Evolutionary conservation across 2,797 vertebrate genomes (phyloP), one percentile per base, ranked within the genome.

Genomic region (Labroides dimidiatus): DNA sequence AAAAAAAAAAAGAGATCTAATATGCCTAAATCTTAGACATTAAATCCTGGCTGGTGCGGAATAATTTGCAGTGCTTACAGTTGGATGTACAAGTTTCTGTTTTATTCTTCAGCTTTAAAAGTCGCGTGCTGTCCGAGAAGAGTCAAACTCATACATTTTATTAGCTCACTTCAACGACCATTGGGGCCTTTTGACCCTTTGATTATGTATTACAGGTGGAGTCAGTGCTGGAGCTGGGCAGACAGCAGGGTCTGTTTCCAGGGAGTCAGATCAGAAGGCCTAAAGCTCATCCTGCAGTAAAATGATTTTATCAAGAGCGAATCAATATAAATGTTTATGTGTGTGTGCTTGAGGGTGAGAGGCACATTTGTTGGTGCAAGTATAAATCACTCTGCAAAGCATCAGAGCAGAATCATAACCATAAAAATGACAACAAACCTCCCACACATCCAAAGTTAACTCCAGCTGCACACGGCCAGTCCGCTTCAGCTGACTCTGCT

Each of bases 401-500:
- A 44, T 14, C 58, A 51, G 3, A 30, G 49, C 12, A 4, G 10
- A 53, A 42, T 55, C 43, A 43, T 50, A 30, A 44, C 55, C 55
- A 45, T 57, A 45, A 57, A 70, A 52, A 50, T 41, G 24, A 61
- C 60, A 62, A 37, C 39, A 63, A 52, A 36, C 17, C 30, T 60
- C 48, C 50, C 13, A 15, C 58, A 55, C 52, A 71, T 39, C 42
- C 39, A 58, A 61, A n/a, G 14, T 52, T 10, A 51, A 47, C 36
- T 12, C 45, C 48, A 47, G 42, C 52, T 20, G 8, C 11, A 5
- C 60, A 6, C 52, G 30, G 51, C 17, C 14, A 43, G 11, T 58
- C 36, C 23, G 24, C 12, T 57, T 73, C 54, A 69, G 69, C 61
- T 56, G 44, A 58, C 64, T 58, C 30, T 9, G 52, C 69, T 69